Conservation (phyloP, 2,797 vertebrate genomes). For the Selene dorsalis region DNA sequence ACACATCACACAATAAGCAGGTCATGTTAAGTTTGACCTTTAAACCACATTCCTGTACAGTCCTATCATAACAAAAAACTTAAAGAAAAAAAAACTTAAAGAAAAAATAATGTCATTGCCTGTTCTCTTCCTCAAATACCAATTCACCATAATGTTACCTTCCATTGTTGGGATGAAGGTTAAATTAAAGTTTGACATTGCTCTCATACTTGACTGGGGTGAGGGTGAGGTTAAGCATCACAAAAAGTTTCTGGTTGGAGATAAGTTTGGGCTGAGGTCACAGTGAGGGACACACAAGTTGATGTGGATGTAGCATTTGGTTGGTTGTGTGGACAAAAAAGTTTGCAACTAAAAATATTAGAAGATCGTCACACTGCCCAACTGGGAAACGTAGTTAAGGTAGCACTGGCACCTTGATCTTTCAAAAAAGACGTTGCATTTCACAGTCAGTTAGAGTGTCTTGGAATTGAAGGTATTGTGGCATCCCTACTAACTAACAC, state of each 20-base stretch:
- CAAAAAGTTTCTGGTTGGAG: not conserved
- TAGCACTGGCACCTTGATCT: too few relatives aligned
- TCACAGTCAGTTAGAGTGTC: too few relatives aligned
- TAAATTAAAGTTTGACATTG: not conserved
- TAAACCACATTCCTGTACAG: too few relatives aligned
- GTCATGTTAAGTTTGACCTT: not conserved
- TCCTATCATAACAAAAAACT: too few relatives aligned
- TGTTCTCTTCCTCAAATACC: not conserved
- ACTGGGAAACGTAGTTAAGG: not conserved
- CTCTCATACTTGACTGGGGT: not conserved
- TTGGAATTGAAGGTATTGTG: too few relatives aligned
- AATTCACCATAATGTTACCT: not conserved
- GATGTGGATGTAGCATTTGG: not conserved
- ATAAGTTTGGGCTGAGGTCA: not conserved
- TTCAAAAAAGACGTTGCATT: too few relatives aligned
- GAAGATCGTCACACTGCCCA: not conserved
- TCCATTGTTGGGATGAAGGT: not conserved
- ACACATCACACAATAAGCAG: not conserved
- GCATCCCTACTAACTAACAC: not conserved
- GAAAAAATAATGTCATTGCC: too few relatives aligned
- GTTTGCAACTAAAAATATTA: not conserved
- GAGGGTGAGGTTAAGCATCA: not conserved
- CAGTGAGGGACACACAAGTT: not conserved
- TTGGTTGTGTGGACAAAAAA: not conserved
- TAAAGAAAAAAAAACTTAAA: too few relatives aligned